Percentiles rank a stretch among this genome's conserved stretches.
Conservation (phyloP, 2,797 vertebrate species). For the Buphagus erythrorhynchus region DNA sequence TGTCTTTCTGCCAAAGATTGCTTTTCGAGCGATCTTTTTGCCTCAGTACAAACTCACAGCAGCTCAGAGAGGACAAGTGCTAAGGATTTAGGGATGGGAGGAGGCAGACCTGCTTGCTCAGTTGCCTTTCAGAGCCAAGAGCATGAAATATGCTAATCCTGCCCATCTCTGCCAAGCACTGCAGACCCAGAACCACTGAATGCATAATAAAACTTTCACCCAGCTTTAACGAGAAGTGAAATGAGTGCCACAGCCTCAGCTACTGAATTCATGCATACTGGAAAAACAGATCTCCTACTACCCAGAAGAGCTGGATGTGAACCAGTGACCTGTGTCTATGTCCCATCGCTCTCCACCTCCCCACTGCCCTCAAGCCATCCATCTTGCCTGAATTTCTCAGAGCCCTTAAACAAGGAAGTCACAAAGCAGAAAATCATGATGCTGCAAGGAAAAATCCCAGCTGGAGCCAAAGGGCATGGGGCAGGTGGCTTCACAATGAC, state of each 20-base stretch:
- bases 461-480: background rate
- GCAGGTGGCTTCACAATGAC: conserved; percentile 20
- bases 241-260: background rate
- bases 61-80: background rate
- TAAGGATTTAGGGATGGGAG: background rate
- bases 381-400: background rate
- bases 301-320: background rate
- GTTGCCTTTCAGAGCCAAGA: background rate
- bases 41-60: background rate
- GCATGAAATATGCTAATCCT: conserved; percentile 23
- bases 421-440: conserved; percentile 1
- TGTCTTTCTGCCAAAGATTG: background rate
- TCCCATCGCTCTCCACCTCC: background rate
- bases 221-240: background rate
- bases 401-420: background rate
- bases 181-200: conserved; percentile 4
- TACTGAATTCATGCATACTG: background rate
- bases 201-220: conserved; percentile 25
- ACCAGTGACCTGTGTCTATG: background rate
- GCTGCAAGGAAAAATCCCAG: background rate
- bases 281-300: background rate
- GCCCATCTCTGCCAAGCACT: background rate
- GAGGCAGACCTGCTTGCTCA: conserved; percentile 1
- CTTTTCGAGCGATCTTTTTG: background rate
- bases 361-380: background rate